Percentiles rank a stretch among this genome's conserved stretches.
These are phyloP conservation scores for Ernsta delagoae DNA, from an alignment of 2,888 invertebrate genomes.

Conservation along the genomic window DNA sequence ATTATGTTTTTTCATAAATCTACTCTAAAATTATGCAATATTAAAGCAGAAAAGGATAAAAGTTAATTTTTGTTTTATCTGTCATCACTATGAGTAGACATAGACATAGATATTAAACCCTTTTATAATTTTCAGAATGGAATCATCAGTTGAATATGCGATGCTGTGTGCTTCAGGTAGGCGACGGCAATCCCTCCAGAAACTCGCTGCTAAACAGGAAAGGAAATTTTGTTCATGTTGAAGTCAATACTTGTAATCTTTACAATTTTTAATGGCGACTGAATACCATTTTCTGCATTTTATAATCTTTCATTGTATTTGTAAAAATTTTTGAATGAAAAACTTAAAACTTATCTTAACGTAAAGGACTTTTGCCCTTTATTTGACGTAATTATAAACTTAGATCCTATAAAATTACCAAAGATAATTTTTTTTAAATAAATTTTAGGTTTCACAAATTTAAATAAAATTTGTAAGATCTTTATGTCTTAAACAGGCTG, in stretches of 20 bases:
- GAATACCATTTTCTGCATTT: slow-evolving; percentile 19
- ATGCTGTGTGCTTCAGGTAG: slow-evolving; percentile 83
- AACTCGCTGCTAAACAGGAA: slow-evolving; percentile 73
- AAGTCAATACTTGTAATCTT: slow-evolving; percentile 43
- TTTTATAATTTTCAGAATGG: slow-evolving; percentile 81
- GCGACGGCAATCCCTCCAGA: slow-evolving; percentile 73
- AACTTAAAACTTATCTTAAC: background rate
- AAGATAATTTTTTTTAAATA: background rate
- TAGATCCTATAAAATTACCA: background rate
- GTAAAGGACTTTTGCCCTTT: slow-evolving; percentile 17
- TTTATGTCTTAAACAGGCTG: slow-evolving; percentile 18
- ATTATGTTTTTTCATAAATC: too few relatives aligned
- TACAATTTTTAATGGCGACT: slow-evolving; percentile 29
- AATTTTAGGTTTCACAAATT: too few relatives aligned
- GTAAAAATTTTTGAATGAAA: too few relatives aligned
- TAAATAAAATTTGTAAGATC: background rate
- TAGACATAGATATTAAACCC: too few relatives aligned
- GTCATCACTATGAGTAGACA: too few relatives aligned
- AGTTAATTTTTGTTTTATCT: too few relatives aligned
- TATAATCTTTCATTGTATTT: background rate
- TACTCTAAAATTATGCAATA: too few relatives aligned
- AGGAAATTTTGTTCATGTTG: slow-evolving; percentile 71
- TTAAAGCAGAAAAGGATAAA: too few relatives aligned
- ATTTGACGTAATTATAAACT: background rate
- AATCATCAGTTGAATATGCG: slow-evolving; percentile 87